Base-by-base conservation (phyloP, 2,888 invertebrate genomes). In the Pristionchus japonicus region DNA sequence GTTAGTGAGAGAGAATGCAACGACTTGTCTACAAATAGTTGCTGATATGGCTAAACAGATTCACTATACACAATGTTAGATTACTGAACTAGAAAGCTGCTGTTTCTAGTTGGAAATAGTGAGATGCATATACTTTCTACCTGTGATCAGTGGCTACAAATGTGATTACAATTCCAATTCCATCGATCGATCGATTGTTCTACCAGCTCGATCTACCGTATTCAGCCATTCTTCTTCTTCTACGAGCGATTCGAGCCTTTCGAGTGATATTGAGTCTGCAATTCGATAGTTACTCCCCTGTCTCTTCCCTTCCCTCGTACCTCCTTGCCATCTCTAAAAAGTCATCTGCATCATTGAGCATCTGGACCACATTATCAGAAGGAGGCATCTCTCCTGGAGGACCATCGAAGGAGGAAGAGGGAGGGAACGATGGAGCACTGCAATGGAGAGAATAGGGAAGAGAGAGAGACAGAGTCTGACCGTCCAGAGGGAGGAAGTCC, bases 321-420 rank as follows among this genome's bases (percentile, higher is more conserved):
- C 20, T 52, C 37, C 40, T 61, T 2, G 85, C 85, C 85, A 85
- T 85, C 23, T 85, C 85, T 6, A 64, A 23, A 43, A 61, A 85
- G 64, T 85, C 85, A 43, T 85, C 64, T 27, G 85, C 85, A 15
- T 67, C 85, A 85, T 85, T 85, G 4, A 85, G 27, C 85, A 85
- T 61, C 23, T 64, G 85, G 27, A 85, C 85, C 6, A 85, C 31
- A 67, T 85, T 85, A 15, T 85, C 85, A 40, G 61, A 64, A n/a
- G 85, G 85, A 9, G 85, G 85, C 43, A 64, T 61, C 43, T 85
- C 85, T 47, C 85, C 85, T 13, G 82, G 82, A 17, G 82, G 82
- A 34, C 52, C 52, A 52, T 49, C 52, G 52, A 52, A 49, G 27
- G 52, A 52, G 11, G 7, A 52, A 83, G 52, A 49, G 34, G 82